Base-by-base conservation (phyloP, 2,797 vertebrate species). In the Hipposideros larvatus region DNA sequence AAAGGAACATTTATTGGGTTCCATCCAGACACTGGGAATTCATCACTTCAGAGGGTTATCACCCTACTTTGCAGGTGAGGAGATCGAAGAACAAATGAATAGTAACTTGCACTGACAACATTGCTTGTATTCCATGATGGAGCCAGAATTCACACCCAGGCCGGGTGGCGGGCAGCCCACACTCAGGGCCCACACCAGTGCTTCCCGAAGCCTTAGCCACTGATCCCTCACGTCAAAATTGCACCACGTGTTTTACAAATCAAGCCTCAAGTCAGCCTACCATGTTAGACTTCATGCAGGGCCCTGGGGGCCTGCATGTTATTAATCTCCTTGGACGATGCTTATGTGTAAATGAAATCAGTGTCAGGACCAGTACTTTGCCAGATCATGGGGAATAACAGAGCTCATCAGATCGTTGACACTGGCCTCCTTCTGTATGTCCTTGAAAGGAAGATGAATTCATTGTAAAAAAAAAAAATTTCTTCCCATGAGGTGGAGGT, bases 401-500 rank as follows among this genome's bases (percentile, higher is more conserved):
- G 31, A 95, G 34, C 37, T 48, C 71, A 59, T 34, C n/a, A 55
- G 68, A 59, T 48, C 46, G 26, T 15, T 16, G 43, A 11, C 34
- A 34, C 41, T 10, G 14, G 31, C 22, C 83, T 73, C 71, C 28
- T 22, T 70, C 65, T 24, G 21, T 7, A 13, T 57, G 18, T 3
- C 57, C n/a, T 84, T 37, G n/a, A 84, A 51, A 57, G 11, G n/a
- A n/a, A 21, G 43, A 63, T 4, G 4, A 79, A 43, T 11, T 5
- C 14, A 24, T 26, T 48, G 10, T 22, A 14, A 26, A 71, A 48
- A 48, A 11, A 48, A 48, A 48, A 48, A 3, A 34, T 18, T 19
- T 28, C 10, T 7, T 7, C 13, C 9, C 2, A 5, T 22, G 75
- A 74, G 15, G 16, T 18, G 34, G 2, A 11, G 2, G 0, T 28